Percentiles rank a stretch among this genome's conserved stretches.
These are phyloP conservation scores for Dione vanillae DNA, from an alignment of 2,888 invertebrate genomes.

Conservation along the genomic window DNA sequence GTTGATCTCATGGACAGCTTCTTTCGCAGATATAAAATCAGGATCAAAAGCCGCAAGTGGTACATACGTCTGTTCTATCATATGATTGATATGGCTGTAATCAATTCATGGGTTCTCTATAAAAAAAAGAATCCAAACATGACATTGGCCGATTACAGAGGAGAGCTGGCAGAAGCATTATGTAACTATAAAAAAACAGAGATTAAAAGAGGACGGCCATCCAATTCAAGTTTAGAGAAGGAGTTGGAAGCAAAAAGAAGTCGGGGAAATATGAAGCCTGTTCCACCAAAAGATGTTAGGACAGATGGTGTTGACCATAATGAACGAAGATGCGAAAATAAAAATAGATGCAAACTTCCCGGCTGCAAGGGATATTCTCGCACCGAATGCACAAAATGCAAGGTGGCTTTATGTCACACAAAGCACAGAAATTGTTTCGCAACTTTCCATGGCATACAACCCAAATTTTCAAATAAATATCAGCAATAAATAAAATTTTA, in stretches of 20 bases:
- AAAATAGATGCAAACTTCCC: constrained; percentile 49
- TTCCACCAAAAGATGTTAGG: constrained; percentile 40
- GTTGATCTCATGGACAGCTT: no score
- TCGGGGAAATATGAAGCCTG: constrained; percentile 46
- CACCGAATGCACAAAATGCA: constrained; percentile 49
- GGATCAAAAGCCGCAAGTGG: no score
- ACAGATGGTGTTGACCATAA: constrained; percentile 50
- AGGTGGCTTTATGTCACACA: constrained; percentile 49
- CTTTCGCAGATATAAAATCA: no score
- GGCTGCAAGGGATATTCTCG: constrained; percentile 48
- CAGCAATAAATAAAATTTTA: no score
- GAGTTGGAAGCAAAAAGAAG: constrained; percentile 47
- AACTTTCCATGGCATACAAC: constrained; percentile 43
- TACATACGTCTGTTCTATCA: no score
- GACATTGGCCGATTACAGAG: no score
- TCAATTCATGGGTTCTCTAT: no score
- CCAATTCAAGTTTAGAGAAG: constrained; percentile 40
- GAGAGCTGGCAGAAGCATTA: constrained; percentile 45
- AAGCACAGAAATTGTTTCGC: constrained; percentile 51
- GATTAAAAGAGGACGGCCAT: constrained; percentile 46
- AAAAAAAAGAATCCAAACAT: constrained; percentile 43
- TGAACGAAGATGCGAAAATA: constrained; percentile 46
- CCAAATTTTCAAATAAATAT: no score
- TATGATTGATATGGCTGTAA: no score
- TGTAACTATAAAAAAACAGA: constrained; percentile 45